Percentiles rank a stretch among this genome's conserved stretches.
phyloP scores from a whole-genome alignment of 1,140 invertebrate species.

The Lepidotrigona ventralis region DNA sequence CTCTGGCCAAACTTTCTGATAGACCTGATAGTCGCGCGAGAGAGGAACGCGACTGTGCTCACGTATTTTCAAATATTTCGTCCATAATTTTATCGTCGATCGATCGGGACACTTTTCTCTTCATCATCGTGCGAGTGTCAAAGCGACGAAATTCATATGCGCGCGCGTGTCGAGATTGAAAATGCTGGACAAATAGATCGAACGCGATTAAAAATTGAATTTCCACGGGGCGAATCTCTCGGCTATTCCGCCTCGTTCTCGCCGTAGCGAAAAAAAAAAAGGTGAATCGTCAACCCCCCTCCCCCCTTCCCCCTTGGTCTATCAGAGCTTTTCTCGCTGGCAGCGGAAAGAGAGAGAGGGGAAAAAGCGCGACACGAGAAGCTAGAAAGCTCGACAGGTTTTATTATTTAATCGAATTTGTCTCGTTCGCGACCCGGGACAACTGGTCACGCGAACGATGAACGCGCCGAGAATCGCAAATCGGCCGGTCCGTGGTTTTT shows the following conservation, averaged over 20 bases:
- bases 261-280: background rate
- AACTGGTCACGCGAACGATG: background rate
- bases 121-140: background rate
- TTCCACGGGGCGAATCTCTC: background rate
- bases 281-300: background rate
- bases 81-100: background rate
- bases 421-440: background rate
- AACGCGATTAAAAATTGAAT: background rate
- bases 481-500: no score
- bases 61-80: background rate
- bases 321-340: background rate
- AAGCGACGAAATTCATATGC: background rate
- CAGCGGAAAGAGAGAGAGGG: rapidly evolving
- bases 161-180: background rate
- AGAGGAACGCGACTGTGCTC: background rate
- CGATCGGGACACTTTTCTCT: background rate
- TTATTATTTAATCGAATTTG: no score
- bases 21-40: no score
- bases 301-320: no score
- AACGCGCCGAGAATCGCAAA: no score
- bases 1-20: no score
- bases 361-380: background rate
- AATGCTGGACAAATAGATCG: background rate
- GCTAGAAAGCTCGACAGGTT: no score
- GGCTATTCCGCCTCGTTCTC: background rate